Evolutionary conservation across 2,113 vertebrate genomes (phyloP), one percentile per base, ranked within the genome.

Genomic region (Halichoerus grypus): DNA sequence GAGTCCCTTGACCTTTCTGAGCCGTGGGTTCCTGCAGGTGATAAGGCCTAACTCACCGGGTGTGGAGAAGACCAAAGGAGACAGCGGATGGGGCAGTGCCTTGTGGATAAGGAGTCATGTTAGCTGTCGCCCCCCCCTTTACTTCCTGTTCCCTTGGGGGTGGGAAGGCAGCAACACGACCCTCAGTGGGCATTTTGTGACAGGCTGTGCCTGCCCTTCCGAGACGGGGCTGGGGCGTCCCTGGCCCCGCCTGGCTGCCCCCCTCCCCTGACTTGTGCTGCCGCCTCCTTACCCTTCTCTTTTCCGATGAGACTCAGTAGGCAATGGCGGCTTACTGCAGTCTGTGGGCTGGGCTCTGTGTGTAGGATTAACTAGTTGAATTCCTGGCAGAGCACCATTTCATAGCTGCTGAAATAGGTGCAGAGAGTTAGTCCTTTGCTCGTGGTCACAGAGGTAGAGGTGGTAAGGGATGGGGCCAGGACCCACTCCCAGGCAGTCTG

Each of bases 261-360:
- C 19, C 4, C 51, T 31, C 4, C 61, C 5, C 24, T 57, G 4
- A 28, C 21, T 6, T n/a, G 7, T n/a, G 21, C 13, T 0, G 0
- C 42, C 10, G 49, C 46, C 36, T 6, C n/a, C 21, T 12, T 3
- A 3, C 39, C 55, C 14, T 59, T 51, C 7, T 10, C 8, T 87
- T 46, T 77, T 81, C 39, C 84, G 9, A 33, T 3, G 26, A 46
- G 31, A 49, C 22, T 36, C 8, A n/a, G 59, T 1, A 63, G 53
- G 7, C 9, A 14, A 26, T 16, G 46, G 42, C n/a, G 18, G 1
- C 59, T 71, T 31, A 19, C 71, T n/a, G 15, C 10, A 1, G 24
- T 42, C 83, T 12, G 0, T 8, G 16, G 11, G 4, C 7, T 11
- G 9, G 36, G 16, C 3, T 84, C 46, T 69, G 0, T 76, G 22